These are phyloP conservation scores for Tricholaema leucomelas DNA, from an alignment of 2,113 vertebrate genomes.

Conservation along the genomic window DNA sequence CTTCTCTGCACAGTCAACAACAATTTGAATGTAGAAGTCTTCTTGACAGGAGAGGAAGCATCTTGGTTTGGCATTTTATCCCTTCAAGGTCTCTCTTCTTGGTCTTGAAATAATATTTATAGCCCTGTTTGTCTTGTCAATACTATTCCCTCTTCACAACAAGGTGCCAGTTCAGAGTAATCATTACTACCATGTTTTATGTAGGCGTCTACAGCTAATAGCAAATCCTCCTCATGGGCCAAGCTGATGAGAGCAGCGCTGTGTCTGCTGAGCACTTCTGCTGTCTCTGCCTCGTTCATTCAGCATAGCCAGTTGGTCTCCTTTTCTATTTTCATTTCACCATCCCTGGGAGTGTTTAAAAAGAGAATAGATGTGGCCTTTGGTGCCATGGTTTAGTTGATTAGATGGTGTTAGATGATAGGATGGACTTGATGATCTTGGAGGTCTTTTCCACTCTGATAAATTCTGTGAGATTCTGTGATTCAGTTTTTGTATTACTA, in stretches of 20 bases:
- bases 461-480: too few relatives aligned
- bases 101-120: conserved; percentile 44
- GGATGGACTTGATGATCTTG: too few relatives aligned
- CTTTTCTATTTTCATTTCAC: conserved; percentile 9
- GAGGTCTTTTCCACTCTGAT: too few relatives aligned
- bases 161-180: conserved; percentile 1
- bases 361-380: too few relatives aligned
- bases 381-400: too few relatives aligned
- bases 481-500: neutral
- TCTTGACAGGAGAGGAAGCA: neutral
- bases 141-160: neutral
- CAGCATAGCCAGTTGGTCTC: neutral
- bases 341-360: too few relatives aligned
- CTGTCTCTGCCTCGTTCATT: neutral
- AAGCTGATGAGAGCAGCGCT: neutral
- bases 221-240: neutral
- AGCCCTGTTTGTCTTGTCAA: conserved; percentile 12
- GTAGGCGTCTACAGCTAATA: neutral
- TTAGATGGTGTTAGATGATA: too few relatives aligned
- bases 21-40: neutral
- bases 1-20: neutral
- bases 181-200: conserved; percentile 36
- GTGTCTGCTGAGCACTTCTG: neutral
- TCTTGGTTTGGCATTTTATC: neutral
- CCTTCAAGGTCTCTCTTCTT: neutral